These are phyloP conservation scores for Caradrina clavipalpis DNA, from an alignment of 2,888 invertebrate genomes.

Conservation along the genomic window DNA sequence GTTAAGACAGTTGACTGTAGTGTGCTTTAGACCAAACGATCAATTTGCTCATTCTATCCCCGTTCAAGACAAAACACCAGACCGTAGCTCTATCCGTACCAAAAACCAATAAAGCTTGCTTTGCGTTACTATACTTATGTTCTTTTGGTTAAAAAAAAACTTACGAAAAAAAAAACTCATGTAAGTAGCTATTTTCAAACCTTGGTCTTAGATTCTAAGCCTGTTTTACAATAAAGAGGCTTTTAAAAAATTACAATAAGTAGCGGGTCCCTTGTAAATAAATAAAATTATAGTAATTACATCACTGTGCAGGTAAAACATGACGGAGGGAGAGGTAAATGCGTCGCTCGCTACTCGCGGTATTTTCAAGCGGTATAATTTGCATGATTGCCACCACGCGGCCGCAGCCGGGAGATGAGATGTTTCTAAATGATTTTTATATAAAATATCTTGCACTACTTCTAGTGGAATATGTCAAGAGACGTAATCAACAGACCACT, in stretches of 20 bases:
- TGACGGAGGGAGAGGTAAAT: slow-evolving; percentile 19
- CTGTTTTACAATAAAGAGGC: not conserved
- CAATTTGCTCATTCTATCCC: not conserved
- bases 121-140: too few species aligned
- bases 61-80: too few species aligned
- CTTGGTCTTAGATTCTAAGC: not conserved
- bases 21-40: not conserved
- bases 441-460: slow-evolving; percentile 41
- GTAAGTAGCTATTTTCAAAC: not conserved
- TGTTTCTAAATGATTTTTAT: slow-evolving; percentile 14
- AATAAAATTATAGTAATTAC: slow-evolving; percentile 3
- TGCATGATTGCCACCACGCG: slow-evolving; percentile 59
- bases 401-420: slow-evolving; percentile 16
- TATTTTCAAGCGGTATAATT: slow-evolving; percentile 66
- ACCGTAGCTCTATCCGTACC: not conserved
- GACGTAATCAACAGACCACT: slow-evolving; percentile 12
- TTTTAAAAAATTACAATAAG: not conserved
- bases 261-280: not conserved
- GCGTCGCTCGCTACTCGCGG: slow-evolving; percentile 47
- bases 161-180: too few species aligned
- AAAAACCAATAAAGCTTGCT: not conserved
- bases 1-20: not conserved
- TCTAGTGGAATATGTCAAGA: slow-evolving; percentile 19
- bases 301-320: slow-evolving; percentile 7
- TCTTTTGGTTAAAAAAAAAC: too few species aligned